phyloP scores from a whole-genome alignment of 2,113 vertebrate genomes.

The Balaenoptera acutorostrata region DNA sequence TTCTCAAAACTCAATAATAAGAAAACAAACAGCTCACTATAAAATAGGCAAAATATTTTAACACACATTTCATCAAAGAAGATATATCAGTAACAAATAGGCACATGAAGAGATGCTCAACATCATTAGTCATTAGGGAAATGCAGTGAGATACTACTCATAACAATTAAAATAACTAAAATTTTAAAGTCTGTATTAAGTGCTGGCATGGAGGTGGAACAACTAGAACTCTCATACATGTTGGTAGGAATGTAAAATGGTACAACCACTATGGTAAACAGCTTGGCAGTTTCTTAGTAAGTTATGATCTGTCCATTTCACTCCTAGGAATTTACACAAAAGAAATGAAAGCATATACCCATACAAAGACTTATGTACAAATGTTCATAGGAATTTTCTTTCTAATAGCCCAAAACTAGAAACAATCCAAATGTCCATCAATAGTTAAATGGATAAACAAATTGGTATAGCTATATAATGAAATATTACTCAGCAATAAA shows the following conservation, averaged over 20 bases:
- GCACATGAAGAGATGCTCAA: background rate
- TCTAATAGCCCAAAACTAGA: background rate
- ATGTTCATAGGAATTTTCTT: background rate
- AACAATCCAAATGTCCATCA: background rate
- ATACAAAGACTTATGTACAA: background rate
- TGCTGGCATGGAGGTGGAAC: background rate
- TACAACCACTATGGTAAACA: background rate
- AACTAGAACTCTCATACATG: background rate
- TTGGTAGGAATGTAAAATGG: background rate
- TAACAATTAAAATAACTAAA: background rate
- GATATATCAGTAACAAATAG: background rate
- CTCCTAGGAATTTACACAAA: background rate
- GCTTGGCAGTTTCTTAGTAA: background rate
- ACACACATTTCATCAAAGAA: background rate
- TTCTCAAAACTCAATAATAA: background rate
- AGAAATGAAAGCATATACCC: background rate
- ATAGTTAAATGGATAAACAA: background rate
- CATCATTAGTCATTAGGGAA: background rate
- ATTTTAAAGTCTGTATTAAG: background rate
- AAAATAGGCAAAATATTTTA: background rate
- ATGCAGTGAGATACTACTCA: background rate
- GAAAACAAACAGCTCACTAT: background rate
- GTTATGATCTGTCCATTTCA: background rate
- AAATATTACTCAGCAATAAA: background rate
- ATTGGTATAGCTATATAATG: background rate